Conservation (phyloP, 2,113 vertebrate species). For the Ceyx melanurus region DNA sequence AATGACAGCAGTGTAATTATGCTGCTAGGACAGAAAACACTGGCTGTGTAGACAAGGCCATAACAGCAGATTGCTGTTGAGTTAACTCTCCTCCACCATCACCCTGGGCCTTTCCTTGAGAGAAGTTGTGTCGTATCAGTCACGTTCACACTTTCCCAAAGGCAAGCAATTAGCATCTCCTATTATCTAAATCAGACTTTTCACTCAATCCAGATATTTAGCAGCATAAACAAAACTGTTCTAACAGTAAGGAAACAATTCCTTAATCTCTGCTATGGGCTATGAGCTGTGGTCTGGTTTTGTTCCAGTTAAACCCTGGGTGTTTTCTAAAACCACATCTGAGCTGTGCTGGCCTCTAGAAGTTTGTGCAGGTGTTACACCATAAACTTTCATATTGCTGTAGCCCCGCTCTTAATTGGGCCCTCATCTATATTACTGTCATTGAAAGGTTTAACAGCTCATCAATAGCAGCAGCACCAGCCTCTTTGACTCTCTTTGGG, state of each 20-base stretch:
- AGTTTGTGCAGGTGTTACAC: background rate
- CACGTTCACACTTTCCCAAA: background rate
- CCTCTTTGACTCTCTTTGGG: background rate
- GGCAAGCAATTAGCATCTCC: background rate
- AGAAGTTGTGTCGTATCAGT: background rate
- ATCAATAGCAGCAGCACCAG: background rate
- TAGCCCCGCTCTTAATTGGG: background rate
- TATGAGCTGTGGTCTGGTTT: background rate
- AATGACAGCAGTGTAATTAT: background rate
- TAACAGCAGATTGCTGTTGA: background rate
- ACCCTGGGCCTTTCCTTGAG: background rate
- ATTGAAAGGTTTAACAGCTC: background rate
- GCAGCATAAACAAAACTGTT: background rate
- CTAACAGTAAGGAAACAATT: background rate
- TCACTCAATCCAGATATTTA: background rate
- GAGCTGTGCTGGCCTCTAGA: background rate
- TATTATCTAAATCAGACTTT: background rate
- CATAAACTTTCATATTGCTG: fast-evolving
- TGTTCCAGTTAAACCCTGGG: background rate
- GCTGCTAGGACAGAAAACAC: background rate
- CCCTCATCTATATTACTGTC: background rate
- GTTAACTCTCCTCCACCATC: background rate
- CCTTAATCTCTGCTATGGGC: background rate
- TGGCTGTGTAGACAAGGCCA: background rate
- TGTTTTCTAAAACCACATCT: background rate